Conservation (phyloP, 2,888 invertebrate genomes). For the Trichacis sp. region DNA sequence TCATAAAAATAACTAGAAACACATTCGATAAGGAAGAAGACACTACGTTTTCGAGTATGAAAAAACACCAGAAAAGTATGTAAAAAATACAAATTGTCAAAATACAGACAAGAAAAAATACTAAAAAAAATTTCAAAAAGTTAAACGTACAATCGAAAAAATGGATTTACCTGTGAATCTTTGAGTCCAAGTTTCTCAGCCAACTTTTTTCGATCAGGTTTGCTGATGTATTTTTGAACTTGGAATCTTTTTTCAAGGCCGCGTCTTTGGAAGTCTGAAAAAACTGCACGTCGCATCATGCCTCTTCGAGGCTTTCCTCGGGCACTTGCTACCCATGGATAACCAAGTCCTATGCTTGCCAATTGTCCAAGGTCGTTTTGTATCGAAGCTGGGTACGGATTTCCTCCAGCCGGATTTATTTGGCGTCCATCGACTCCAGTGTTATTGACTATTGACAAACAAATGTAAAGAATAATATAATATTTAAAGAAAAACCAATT, state of each 20-base stretch:
- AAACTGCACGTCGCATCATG: conserved; percentile 97
- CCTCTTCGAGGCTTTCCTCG: conserved; percentile 94
- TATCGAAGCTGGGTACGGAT: conserved; percentile 60
- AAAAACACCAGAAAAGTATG: too few relatives aligned
- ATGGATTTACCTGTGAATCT: conserved; percentile 92
- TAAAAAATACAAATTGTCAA: too few relatives aligned
- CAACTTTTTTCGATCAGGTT: conserved; percentile 96
- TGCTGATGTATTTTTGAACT: conserved; percentile 98
- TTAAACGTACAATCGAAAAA: conserved; percentile 7
- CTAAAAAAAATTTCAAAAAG: conserved; percentile 6
- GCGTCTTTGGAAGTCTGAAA: conserved; percentile 95
- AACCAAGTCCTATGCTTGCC: conserved; percentile 70
- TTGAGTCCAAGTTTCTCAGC: conserved; percentile 96
- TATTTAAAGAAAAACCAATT: too few relatives aligned
- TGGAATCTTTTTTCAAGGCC: conserved; percentile 96
- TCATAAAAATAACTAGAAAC: too few relatives aligned
- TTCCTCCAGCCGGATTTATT: conserved; percentile 56
- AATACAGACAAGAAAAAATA: neutral
- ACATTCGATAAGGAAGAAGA: too few relatives aligned
- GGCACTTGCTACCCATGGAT: conserved; percentile 93
- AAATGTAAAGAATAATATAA: too few relatives aligned
- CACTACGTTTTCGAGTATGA: too few relatives aligned
- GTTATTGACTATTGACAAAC: conserved; percentile 65
- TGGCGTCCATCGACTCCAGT: conserved; percentile 70
- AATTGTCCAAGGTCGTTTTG: conserved; percentile 61